These are phyloP conservation scores for Mastomys coucha DNA, from an alignment of 2,113 vertebrate species.

Conservation along the genomic window DNA sequence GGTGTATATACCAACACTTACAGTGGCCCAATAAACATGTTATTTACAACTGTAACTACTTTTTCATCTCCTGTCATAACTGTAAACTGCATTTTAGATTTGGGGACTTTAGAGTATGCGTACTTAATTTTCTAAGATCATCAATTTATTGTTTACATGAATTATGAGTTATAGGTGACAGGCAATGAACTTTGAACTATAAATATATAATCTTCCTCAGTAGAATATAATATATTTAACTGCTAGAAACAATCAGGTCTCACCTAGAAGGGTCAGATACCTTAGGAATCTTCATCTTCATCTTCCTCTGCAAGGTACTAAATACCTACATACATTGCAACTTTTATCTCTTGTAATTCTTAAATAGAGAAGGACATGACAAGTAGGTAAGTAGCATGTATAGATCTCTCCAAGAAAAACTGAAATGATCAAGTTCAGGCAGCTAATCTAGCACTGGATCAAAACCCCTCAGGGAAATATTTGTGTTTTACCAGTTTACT, in stretches of 20 bases:
- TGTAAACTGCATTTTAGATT: not conserved
- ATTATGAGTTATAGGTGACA: not conserved
- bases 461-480: slow-evolving; percentile 84
- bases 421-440: slow-evolving; percentile 84
- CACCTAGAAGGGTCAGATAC: not conserved
- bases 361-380: slow-evolving; percentile 74
- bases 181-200: slow-evolving; percentile 36
- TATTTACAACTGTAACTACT: not conserved
- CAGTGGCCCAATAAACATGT: not conserved
- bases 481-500: slow-evolving; percentile 86
- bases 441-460: slow-evolving; percentile 84
- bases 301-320: slow-evolving; percentile 3
- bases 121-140: slow-evolving; percentile 19
- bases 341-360: slow-evolving; percentile 79
- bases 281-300: slow-evolving; percentile 37
- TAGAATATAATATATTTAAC: slow-evolving; percentile 39
- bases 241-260: slow-evolving; percentile 23
- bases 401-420: slow-evolving; percentile 79
- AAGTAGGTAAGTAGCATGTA: slow-evolving; percentile 79
- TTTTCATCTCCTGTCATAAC: not conserved
- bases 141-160: slow-evolving; percentile 49
- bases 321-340: slow-evolving; percentile 61
- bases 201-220: slow-evolving; percentile 6
- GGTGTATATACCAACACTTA: not conserved
- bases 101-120: not conserved